Conservation (phyloP, 2,113 vertebrate species). For the Oryzias melastigma region DNA sequence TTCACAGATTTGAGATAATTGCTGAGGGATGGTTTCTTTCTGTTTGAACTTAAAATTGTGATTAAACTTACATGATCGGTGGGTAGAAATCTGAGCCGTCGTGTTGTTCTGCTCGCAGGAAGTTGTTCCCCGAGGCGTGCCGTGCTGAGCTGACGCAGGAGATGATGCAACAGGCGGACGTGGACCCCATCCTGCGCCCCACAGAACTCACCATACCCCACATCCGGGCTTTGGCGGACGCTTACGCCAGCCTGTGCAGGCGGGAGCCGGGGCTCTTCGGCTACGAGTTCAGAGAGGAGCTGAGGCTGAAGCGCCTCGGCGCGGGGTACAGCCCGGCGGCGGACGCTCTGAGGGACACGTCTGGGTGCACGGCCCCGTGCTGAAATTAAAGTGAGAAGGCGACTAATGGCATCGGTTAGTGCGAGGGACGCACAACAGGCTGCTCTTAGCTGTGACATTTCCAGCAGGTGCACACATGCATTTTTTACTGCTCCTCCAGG, state of each 20-base stretch:
- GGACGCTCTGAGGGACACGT: not conserved
- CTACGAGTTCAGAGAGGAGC: conserved; percentile 89
- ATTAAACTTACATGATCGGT: conserved; percentile 57
- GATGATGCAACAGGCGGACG: conserved; percentile 81
- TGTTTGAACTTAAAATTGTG: conserved; percentile 39
- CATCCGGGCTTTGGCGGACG: conserved; percentile 81
- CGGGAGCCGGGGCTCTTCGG: conserved; percentile 77
- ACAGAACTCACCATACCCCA: conserved; percentile 84
- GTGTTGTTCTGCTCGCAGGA: conserved; percentile 68
- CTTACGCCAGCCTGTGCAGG: conserved; percentile 84
- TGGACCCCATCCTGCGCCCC: conserved; percentile 88
- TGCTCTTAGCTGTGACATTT: conserved; percentile 68
- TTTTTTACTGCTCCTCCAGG: conserved; percentile 49
- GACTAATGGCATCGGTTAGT: conserved; percentile 42
- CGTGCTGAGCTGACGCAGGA: conserved; percentile 80
- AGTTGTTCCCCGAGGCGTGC: conserved; percentile 86
- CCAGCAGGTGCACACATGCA: conserved; percentile 64
- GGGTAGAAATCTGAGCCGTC: conserved; percentile 16
- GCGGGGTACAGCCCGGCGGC: not conserved
- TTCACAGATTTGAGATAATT: conserved; percentile 53
- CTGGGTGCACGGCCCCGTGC: not conserved
- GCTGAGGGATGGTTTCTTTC: conserved; percentile 52
- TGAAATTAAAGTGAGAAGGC: conserved; percentile 22
- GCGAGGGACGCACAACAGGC: conserved; percentile 37
- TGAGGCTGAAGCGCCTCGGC: conserved; percentile 64